Evolutionary conservation across 2,113 vertebrate genomes (phyloP).

Genomic region (Sminthopsis crassicaudata): DNA sequence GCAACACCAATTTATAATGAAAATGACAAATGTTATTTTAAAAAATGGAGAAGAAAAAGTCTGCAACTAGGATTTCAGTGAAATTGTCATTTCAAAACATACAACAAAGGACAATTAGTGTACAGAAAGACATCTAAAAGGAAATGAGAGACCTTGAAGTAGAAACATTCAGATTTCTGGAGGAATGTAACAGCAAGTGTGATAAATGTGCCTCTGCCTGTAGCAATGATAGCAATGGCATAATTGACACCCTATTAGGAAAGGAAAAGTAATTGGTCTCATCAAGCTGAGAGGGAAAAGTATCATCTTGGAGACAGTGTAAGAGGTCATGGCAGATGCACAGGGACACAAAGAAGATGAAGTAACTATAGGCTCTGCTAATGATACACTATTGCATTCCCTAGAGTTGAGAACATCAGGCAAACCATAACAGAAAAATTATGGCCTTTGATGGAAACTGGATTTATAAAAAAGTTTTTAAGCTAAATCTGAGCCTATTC

Average conservation of each 20-base stretch:
- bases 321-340: background rate
- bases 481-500: background rate
- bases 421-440: background rate
- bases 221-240: conserved; percentile 31
- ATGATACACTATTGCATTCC: fast-evolving
- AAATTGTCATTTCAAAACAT: conserved; percentile 62
- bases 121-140: conserved; percentile 13
- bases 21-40: conserved; percentile 46
- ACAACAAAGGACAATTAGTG: conserved; percentile 64
- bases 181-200: conserved; percentile 42
- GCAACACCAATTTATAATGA: conserved; percentile 58
- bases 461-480: background rate
- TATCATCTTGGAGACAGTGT: conserved; percentile 34
- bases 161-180: conserved; percentile 51
- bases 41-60: conserved; percentile 60
- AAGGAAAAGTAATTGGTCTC: conserved; percentile 49
- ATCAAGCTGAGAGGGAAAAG: conserved; percentile 24
- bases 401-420: background rate
- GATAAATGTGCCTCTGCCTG: conserved; percentile 30
- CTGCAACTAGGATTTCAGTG: conserved; percentile 50
- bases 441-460: background rate
- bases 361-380: background rate
- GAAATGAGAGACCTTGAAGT: conserved; percentile 19
- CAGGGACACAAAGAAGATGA: background rate
- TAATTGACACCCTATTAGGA: conserved; percentile 32